phyloP scores from a whole-genome alignment of 2,888 invertebrate species.

The Zeuzera pyrina region DNA sequence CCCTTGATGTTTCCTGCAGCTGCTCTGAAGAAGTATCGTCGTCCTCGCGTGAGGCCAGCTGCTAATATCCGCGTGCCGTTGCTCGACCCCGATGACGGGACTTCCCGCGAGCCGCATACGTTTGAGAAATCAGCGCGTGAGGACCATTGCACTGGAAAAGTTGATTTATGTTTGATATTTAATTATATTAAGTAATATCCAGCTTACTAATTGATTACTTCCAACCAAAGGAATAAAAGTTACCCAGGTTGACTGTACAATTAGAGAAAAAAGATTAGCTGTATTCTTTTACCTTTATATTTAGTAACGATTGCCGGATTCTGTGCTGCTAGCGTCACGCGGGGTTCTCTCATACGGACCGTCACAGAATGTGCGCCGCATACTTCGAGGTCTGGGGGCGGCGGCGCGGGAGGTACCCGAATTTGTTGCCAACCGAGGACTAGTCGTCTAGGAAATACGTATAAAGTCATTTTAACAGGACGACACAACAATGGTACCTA shows the following conservation, averaged over 20 bases:
- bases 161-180: no score
- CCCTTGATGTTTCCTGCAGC: slow-evolving; percentile 95
- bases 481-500: no score
- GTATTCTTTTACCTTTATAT: slow-evolving; percentile 81
- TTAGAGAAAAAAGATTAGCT: background rate
- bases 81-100: slow-evolving; percentile 52
- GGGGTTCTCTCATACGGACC: slow-evolving; percentile 74
- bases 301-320: slow-evolving; percentile 91
- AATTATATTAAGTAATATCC: no score
- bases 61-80: slow-evolving; percentile 58
- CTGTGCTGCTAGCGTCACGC: slow-evolving; percentile 79
- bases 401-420: slow-evolving; percentile 85
- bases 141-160: slow-evolving; percentile 95
- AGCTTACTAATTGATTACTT: background rate
- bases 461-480: no score
- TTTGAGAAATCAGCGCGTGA: slow-evolving; percentile 86
- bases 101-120: slow-evolving; percentile 84
- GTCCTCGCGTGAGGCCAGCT: slow-evolving; percentile 86
- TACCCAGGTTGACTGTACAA: no score
- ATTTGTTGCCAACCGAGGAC: slow-evolving; percentile 91
- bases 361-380: slow-evolving; percentile 81
- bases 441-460: no score
- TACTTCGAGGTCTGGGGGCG: slow-evolving; percentile 84
- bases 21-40: slow-evolving; percentile 91
- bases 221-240: background rate